Base-by-base conservation (phyloP, 2,888 invertebrate species). In the Metopia argyrocephala region DNA sequence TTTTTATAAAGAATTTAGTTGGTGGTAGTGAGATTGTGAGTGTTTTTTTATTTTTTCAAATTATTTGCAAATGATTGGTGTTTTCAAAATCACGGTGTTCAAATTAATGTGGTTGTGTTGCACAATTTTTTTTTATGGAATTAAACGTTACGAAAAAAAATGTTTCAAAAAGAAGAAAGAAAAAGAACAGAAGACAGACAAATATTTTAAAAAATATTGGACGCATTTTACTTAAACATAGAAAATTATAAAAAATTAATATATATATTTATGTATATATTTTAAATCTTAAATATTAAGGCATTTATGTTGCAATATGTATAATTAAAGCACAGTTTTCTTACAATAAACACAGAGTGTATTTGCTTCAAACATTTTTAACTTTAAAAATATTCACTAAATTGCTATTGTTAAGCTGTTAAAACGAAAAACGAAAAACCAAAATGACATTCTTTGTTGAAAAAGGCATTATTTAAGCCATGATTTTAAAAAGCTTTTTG, bases 151-250 rank as follows among this genome's bases (percentile, higher is more conserved):
- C 62, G 69, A 79, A 52, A 76, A 82, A 76, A 75, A 78, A 73
- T 38, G 9, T 9, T 38, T 38, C 15, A 70, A 69, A 61, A 78
- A 79, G 78, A 45, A 83, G 75, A 79, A 76, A 65, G 78, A 76
- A 76, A 78, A 81, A 59, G 78, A 82, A 76, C 74, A 75, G 62
- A 71, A 78, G 45, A 73, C 66, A 79, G 79, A 82, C 75, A 71
- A 81, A 79, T 76, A 79, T 73, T 78, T 81, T 76, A 73, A 79
- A n/a, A 84, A 79, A 82, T 80, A 83, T 38, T 83, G 76, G 56
- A 80, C 78, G 68, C 78, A 52, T 75, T 75, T n/a, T 69, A 78
- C 64, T 64, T 80, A 71, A 82, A 70, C 73, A 78, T 76, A 78
- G 59, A 66, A 59, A 38, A 38, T 38, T 15, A 78, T 52, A 27